These are phyloP conservation scores for Achroia grisella DNA, from an alignment of 1,140 invertebrate genomes.

Conservation along the genomic window DNA sequence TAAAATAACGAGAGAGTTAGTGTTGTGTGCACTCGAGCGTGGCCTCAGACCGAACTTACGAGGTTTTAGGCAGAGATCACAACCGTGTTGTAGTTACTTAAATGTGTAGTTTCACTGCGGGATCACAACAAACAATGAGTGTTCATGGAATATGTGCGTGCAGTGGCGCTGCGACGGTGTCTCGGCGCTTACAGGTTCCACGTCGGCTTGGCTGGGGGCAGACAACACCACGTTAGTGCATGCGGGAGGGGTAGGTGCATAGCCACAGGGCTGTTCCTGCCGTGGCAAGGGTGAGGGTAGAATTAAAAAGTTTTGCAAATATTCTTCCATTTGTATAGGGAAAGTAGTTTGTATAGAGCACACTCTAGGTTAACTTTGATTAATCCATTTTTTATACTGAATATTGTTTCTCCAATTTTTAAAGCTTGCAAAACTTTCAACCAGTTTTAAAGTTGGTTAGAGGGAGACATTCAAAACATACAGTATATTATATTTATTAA, in stretches of 20 bases:
- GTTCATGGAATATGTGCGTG: conserved; percentile 73
- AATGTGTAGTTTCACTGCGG: conserved; percentile 69
- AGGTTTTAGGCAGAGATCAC: conserved; percentile 60
- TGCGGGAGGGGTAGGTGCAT: conserved; percentile 29
- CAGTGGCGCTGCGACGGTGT: conserved; percentile 57
- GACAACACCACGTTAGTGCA: conserved; percentile 67
- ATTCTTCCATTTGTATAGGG: background rate
- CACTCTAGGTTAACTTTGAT: too few species aligned
- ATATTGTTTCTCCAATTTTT: background rate
- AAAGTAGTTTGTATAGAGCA: too few species aligned
- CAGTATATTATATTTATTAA: background rate
- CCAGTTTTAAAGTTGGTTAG: background rate
- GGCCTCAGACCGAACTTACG: conserved; percentile 59
- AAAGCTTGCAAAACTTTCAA: conserved; percentile 52
- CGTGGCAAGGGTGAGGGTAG: conserved; percentile 5
- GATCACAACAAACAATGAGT: conserved; percentile 71
- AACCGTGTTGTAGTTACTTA: conserved; percentile 68
- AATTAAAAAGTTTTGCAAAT: conserved; percentile 49
- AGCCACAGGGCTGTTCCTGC: conserved; percentile 6
- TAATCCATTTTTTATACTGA: too few species aligned
- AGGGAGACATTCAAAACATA: background rate
- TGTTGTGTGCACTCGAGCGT: conserved; percentile 46
- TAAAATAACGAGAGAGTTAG: conserved; percentile 74
- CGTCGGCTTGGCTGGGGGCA: conserved; percentile 64
- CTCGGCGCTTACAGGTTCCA: conserved; percentile 62